Conservation (phyloP, 2,113 vertebrate genomes). For the Chrysochloris asiatica region DNA sequence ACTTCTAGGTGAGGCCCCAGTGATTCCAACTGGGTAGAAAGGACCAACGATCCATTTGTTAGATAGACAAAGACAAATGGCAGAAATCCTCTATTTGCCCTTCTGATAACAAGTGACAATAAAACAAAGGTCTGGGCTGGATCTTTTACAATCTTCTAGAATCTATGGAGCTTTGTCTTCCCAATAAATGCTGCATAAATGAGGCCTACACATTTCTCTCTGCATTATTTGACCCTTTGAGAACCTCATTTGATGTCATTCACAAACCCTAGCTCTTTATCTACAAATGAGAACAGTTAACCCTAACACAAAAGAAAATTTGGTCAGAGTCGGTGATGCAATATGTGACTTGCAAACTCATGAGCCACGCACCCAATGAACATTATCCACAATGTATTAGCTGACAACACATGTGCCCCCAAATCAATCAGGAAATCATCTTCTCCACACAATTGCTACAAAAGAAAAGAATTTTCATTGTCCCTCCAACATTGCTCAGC, state of each 20-base stretch:
- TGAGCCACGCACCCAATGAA: neutral
- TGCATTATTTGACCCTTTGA: neutral
- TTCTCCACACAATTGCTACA: neutral
- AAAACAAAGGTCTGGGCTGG: neutral
- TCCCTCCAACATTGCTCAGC: neutral
- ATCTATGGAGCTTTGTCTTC: neutral
- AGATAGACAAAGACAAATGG: neutral
- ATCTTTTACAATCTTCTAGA: neutral
- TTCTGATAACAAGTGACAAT: neutral
- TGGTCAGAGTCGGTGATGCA: accelerated
- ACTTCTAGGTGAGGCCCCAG: neutral
- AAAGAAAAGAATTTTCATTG: neutral
- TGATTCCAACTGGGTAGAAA: neutral
- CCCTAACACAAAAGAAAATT: neutral
- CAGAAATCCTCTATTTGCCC: neutral
- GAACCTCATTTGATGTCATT: neutral
- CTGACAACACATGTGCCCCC: neutral
- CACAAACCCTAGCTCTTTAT: neutral
- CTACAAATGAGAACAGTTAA: neutral
- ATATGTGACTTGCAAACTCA: accelerated
- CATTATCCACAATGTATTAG: neutral
- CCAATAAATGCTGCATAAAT: neutral
- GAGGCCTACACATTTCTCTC: accelerated
- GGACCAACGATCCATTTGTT: neutral
- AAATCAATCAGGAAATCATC: slow-evolving; percentile 25